Base-by-base conservation (phyloP, 92 coral and sea anemone genomes). In the Porites lobata region DNA sequence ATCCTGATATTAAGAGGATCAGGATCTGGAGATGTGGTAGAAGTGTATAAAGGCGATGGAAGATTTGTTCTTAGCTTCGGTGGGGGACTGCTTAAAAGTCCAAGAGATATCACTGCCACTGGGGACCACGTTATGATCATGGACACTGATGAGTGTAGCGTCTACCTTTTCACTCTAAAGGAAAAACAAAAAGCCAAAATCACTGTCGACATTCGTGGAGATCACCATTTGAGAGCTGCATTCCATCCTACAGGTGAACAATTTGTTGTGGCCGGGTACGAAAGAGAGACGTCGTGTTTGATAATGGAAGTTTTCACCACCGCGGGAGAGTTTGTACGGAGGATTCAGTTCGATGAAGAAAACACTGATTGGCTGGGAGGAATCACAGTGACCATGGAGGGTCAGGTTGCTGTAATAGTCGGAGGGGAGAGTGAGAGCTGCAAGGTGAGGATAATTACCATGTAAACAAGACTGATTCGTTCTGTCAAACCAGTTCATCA, bases 211-310 rank as follows among this genome's bases (percentile, higher is more conserved):
- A 32, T 2, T 11, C 20, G 7, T 12, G 12, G 9, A 47, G 52
- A 13, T 8, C 7, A 1, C 43, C 2, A 6, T 56, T 14, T 15
- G 7, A 26, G 47, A 12, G 56, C 51, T 56, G 81, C 68, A 17
- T 76, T 21, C 22, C 81, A 76, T 61, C 29, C 47, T 65, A 66
- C 29, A 76, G 52, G 81, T 76, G 65, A 76, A 53, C 66, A 54
- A 1, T 62, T 76, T 43, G 66, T 56, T 43, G 67, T 50, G 4
- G 65, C 47, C 7, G 66, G 11, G 52, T 18, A 9, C 6, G 67
- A 21, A 10, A 17, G 9, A 3, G 8, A 50, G 22, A 76, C 20
- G 17, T 17, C 52, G 0, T 32, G n/a, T 15, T 32, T 19, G 52
- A 22, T 50, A 9, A 32, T 69, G n/a, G 32, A 7, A 69, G n/a